Evolutionary conservation across 2,113 vertebrate species (phyloP), one percentile per base, ranked within the genome.

Genomic region (Sander lucioperca): DNA sequence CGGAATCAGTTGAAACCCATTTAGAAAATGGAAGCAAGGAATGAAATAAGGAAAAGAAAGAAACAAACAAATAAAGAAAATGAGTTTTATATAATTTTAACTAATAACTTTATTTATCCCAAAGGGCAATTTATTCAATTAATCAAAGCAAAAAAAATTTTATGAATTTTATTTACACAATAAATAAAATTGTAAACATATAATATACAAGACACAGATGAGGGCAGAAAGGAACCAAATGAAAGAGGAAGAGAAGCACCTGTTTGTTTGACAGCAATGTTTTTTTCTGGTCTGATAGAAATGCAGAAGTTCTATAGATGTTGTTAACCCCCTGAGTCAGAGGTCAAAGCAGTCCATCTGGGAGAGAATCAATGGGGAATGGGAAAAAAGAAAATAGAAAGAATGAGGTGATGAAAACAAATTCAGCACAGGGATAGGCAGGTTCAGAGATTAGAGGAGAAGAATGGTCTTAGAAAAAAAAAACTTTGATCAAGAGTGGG

Each of bases 251-350:
- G 56, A 6, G 50, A 66, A 25, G 45, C 14, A 3, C 1, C 25
- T 14, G 43, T 47, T 68, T 75, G 21, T 77, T 79, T 61, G 54
- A 21, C 0, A 36, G 8, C 61, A 47, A 33, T 71, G 39, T 65
- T 78, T 62, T 48, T 64, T 66, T 64, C 19, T 15, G 54, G 56
- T 70, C 64, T 81, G 75, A 43, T 58, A 5, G 82, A 83, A 66
- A 16, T 76, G 77, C 58, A 79, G 59, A 57, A 76, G 80, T 57
- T 79, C 11, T 74, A 57, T 61, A 82, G 80, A 87, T 79, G 86
- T 63, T 82, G 82, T 91, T 91, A 91, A 91, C 89, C 86, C 86
- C 51, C 25, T 33, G 59, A 57, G 75, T 80, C 51, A 56, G 78
- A 82, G 85, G 88, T 90, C 80, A 87, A 4, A 61, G 53, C 6